Evolutionary conservation across 2,797 vertebrate genomes (phyloP), one percentile per base, ranked within the genome.

Genomic region (Botia kubotai): DNA sequence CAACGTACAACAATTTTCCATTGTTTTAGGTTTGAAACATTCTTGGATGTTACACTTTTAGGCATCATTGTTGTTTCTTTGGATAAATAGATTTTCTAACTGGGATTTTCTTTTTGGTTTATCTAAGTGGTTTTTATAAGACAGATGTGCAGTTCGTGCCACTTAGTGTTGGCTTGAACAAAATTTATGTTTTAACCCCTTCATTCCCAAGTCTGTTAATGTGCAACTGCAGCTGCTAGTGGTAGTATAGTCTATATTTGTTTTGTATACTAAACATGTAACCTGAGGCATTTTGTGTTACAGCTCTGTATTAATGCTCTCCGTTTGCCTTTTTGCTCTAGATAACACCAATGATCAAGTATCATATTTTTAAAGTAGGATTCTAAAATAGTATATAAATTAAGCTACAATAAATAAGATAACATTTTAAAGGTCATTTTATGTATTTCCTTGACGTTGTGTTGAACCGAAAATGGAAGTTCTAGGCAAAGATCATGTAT

Each of bases 161-260:
- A 75, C 57, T 63, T 53, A 75, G 72, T 73, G 77, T 63, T 81
- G 82, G 81, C 84, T 76, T 84, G 68, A 83, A 72, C 63, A 73
- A 57, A 53, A 79, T 55, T 65, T 66, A 33, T 74, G 77, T 53
- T 66, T 70, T 73, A 65, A 81, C 58, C 53, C 77, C 36, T 72
- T 80, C 82, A 81, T 79, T 53, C 76, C 77, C 26, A 50, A 81
- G 72, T 82, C 81, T 73, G 73, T 79, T 85, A 79, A 77, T 43
- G 82, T 87, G 79, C 73, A 84, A 82, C 78, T 87, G 75, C 85
- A 75, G 84, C 79, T 84, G 83, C 70, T 86, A 81, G 85, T 89
- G 58, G 78, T 85, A 87, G 87, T 83, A 81, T 79, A 87, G 75
- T 66, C 52, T 83, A 55, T 84, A 82, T 75, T 73, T 77, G 70